Evolutionary conservation across 2,797 vertebrate genomes (phyloP), one percentile per base, ranked within the genome.

Genomic region (Pseudochaenichthys georgianus): DNA sequence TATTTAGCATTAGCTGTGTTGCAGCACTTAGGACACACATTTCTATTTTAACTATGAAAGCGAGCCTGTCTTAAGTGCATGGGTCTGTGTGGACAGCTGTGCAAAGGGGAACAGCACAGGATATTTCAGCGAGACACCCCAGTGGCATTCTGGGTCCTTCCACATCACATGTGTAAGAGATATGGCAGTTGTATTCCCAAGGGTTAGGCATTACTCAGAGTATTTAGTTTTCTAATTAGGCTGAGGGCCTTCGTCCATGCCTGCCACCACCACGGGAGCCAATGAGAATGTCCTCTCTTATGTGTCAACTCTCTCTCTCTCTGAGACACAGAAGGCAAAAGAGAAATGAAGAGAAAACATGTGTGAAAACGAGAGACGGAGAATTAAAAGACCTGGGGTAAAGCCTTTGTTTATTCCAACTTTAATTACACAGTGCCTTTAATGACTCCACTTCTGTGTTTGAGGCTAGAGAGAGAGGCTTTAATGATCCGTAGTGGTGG

Each of bases 1-100:
- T 99, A 99, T 99, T 99, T 99, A 99, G 96, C 97, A 98, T 98
- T 98, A 97, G 97, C 98, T 96, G 96, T 97, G 97, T 99, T 97
- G 96, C 96, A 96, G 97, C 96, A 96, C 96, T 96, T 96, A 97
- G 96, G 97, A 99, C 97, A 99, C 97, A 98, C 97, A 98, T 99
- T 98, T 98, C 97, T 98, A 97, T 99, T 99, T 99, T 98, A 96
- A 97, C 97, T 97, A 97, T 97, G 97, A 98, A 98, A 97, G 97
- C 93, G 86, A 95, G 95, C 93, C 95, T 95, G 96, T 95, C 95
- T 92, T 95, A 96, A 97, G 96, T 95, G 95, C 95, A 95, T 91
- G 95, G 89, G 95, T 96, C 95, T 95, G 95, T 94, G 94, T 95
- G 95, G 98, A 98, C 98, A 99, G 98, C 97, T 98, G 96, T 98